phyloP scores from a whole-genome alignment of 1,140 invertebrate genomes.

The Euura saliciscinereae region DNA sequence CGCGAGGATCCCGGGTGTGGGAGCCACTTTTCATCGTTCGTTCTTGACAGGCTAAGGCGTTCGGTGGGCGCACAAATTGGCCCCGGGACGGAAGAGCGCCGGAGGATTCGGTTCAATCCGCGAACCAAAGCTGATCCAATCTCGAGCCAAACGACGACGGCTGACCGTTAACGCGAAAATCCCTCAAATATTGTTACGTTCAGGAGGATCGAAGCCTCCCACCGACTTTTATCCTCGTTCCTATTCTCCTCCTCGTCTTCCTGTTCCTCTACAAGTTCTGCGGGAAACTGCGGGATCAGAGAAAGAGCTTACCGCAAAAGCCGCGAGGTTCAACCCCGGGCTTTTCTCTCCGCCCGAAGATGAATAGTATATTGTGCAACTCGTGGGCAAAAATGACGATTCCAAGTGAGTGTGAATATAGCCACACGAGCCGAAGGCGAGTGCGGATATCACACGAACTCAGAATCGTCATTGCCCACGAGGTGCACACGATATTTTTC shows the following conservation, averaged over 20 bases:
- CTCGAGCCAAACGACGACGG: slow-evolving; percentile 22
- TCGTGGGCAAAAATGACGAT: no score
- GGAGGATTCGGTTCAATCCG: background rate
- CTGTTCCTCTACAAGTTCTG: no score
- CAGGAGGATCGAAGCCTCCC: no score
- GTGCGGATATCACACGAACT: no score
- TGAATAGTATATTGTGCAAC: no score
- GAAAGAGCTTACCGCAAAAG: background rate
- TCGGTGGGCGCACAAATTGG: slow-evolving; percentile 32
- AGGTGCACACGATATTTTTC: no score
- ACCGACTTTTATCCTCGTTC: no score
- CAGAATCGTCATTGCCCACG: no score
- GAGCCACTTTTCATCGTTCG: slow-evolving; percentile 34
- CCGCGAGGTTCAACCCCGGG: background rate
- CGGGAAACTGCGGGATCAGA: background rate
- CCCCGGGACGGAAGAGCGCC: slow-evolving; percentile 23
- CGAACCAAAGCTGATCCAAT: slow-evolving; percentile 32
- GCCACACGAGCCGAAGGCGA: no score
- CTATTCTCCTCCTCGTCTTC: no score
- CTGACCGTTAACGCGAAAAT: slow-evolving; percentile 19
- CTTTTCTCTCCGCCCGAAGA: background rate
- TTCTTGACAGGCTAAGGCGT: slow-evolving; percentile 29
- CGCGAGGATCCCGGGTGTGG: background rate
- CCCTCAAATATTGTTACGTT: slow-evolving; percentile 11
- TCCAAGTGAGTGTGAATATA: no score